Conservation (phyloP, 1,140 invertebrate genomes). For the Lepidurus couesii region DNA sequence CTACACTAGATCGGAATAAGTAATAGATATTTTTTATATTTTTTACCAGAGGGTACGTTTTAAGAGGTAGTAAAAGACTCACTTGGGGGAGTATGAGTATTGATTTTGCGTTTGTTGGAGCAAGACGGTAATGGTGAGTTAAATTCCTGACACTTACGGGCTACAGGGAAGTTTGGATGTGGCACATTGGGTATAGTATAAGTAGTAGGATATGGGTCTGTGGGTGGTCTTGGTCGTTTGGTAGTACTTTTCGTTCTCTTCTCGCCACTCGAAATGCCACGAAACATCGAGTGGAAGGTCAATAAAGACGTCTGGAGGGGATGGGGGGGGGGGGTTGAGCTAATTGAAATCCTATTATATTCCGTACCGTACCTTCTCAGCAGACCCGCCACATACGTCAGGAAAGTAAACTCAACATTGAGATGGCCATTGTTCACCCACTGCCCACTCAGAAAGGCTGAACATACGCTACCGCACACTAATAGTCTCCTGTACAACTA, state of each 20-base stretch:
- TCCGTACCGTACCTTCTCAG: neutral
- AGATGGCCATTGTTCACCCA: neutral
- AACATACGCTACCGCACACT: neutral
- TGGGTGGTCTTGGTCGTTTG: too few species aligned
- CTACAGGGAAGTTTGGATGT: too few species aligned
- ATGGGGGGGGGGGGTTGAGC: neutral
- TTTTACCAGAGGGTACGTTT: too few species aligned
- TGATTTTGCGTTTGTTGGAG: too few species aligned
- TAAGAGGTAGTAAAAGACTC: too few species aligned
- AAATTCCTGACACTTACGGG: too few species aligned
- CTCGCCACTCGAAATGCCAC: neutral
- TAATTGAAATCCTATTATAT: slow-evolving; percentile 10
- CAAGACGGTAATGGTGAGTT: too few species aligned
- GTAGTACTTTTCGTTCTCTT: neutral
- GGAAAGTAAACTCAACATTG: neutral
- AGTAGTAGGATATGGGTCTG: too few species aligned
- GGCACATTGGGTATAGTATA: too few species aligned
- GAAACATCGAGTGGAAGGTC: neutral
- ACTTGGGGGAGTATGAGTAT: too few species aligned
- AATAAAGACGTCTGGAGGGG: neutral
- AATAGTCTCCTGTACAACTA: neutral
- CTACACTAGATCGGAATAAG: neutral
- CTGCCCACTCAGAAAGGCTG: neutral
- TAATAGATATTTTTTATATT: neutral
- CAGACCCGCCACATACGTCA: neutral